Base-by-base conservation (phyloP, 2,888 invertebrate genomes). In the Cryptosula pallasiana region DNA sequence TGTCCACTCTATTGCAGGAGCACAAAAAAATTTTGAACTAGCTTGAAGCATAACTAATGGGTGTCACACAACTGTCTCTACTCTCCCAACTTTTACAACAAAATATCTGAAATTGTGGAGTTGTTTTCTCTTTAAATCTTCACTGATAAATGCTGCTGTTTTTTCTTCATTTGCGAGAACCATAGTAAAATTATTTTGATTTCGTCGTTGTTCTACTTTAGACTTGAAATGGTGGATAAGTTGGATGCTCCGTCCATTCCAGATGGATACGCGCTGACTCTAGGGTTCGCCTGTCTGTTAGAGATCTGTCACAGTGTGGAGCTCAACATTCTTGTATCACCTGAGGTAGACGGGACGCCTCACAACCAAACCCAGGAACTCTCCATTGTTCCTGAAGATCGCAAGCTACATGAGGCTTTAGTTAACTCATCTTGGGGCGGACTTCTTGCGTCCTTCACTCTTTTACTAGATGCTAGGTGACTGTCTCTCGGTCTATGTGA, bases 231-330 rank as follows among this genome's bases (percentile, higher is more conserved):
- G 91, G 84, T 97, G 79, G 99, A 99, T 81, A 94, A 96, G 83
- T 89, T 91, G 25, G 98, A 99, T 79, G 93, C 97, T 5, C 96
- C 96, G 0, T 85, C 89, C 16, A 92, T 98, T 76, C 93, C 94
- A n/a, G 96, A 98, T 76, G 97, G 98, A 0, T 99, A 98, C 86
- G 95, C 96, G 1, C 92, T 99, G 74, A 96, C 97, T 0, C 90
- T 98, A 55, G 95, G 96, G 0, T 97, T 95, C 86, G 92, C 94
- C 1, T 94, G 95, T 82, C 88, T 98, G 58, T 87, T 96, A 82
- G 97, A 97, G 84, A 91, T 94, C 76, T 93, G 96, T 71, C 89
- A 93, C 5, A 95, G 83, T 72, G 81, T 85, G 1, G 80, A 83
- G 74, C 58, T 76, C n/a, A 76, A 63, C 32, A 27, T 63, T 32